Evolutionary conservation across 1,140 invertebrate species (phyloP).

Genomic region (Heliconius hewitsoni): DNA sequence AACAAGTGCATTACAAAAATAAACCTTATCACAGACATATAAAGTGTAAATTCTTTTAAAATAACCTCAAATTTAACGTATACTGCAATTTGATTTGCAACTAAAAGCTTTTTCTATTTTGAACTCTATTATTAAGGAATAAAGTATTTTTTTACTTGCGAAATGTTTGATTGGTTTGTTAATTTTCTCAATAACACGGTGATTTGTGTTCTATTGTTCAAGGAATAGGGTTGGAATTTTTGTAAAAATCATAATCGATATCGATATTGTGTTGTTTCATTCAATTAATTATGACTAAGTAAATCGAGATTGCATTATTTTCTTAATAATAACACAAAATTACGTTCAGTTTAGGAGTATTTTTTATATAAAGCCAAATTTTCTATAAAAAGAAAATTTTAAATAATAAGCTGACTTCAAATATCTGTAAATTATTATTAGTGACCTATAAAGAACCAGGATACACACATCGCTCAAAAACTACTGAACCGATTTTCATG

Average conservation of each 20-base stretch:
- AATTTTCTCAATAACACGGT: not conserved
- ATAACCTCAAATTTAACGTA: slow-evolving; percentile 27
- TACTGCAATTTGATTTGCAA: slow-evolving; percentile 45
- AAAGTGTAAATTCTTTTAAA: slow-evolving; percentile 43
- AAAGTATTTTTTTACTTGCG: slow-evolving; percentile 24
- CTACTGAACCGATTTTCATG: no score
- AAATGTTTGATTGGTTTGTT: not conserved
- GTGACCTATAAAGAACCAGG: no score
- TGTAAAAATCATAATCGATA: not conserved
- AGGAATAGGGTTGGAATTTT: not conserved
- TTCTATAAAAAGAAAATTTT: no score
- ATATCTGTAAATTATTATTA: no score
- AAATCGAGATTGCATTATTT: not conserved
- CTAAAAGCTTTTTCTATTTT: slow-evolving; percentile 11
- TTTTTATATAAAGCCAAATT: no score
- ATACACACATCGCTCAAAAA: no score
- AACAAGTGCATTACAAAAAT: slow-evolving; percentile 39
- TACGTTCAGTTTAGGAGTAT: no score
- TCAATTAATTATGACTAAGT: not conserved
- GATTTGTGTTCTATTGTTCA: slow-evolving; percentile 4
- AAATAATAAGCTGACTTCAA: no score
- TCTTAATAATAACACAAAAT: no score
- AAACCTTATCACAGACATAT: slow-evolving; percentile 39
- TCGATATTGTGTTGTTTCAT: not conserved
- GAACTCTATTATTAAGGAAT: slow-evolving; percentile 19